Evolutionary conservation across 1,140 invertebrate genomes (phyloP).

Genomic region (Tetragonula clypearis): DNA sequence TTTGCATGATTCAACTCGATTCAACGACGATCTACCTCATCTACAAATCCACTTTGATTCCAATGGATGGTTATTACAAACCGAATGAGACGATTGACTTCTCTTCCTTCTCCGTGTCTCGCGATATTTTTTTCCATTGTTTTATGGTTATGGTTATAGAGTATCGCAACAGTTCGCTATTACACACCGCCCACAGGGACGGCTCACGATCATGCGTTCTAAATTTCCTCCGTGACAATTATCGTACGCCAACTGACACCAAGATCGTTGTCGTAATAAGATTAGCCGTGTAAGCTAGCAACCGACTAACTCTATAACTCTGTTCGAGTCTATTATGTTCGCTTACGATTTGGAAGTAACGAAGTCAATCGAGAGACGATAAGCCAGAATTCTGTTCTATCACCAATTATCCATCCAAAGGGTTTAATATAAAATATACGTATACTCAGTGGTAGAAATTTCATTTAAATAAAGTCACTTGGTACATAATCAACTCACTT

Average conservation of each 20-base stretch:
- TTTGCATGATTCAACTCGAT: too few relatives aligned
- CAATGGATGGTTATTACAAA: too few relatives aligned
- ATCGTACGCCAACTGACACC: conserved; percentile 18
- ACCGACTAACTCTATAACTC: too few relatives aligned
- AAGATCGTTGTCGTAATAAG: not conserved
- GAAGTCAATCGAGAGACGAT: not conserved
- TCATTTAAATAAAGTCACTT: too few relatives aligned
- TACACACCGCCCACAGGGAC: conserved; percentile 5
- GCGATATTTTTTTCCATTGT: not conserved
- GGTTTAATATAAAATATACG: too few relatives aligned
- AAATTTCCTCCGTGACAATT: conserved; percentile 18
- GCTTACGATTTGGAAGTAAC: not conserved
- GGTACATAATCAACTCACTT: too few relatives aligned
- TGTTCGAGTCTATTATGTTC: not conserved
- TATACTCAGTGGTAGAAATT: too few relatives aligned
- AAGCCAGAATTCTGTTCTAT: not conserved
- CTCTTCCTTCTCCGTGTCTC: not conserved
- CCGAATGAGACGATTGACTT: too few relatives aligned
- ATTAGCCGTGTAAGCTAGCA: not conserved
- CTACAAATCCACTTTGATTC: too few relatives aligned
- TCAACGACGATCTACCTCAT: too few relatives aligned
- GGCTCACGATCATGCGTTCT: conserved; percentile 9
- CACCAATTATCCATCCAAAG: too few relatives aligned
- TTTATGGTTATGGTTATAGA: not conserved
- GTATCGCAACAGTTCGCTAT: not conserved